Conservation (phyloP, 35 echinoderm and acorn worm genomes). For the Strongylocentrotus purpuratus region DNA sequence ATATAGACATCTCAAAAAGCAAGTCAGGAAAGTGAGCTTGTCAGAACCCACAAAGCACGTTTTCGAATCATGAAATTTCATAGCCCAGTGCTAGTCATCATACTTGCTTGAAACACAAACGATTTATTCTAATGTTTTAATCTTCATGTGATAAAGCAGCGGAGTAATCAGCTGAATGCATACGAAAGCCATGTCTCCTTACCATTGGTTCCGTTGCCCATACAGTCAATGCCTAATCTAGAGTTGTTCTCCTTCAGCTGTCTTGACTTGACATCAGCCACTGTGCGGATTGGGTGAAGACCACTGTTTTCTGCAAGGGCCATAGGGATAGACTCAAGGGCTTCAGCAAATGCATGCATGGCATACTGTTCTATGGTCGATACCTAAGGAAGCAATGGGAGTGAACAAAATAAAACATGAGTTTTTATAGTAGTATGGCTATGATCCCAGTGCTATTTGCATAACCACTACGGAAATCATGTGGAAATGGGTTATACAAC, state of each 20-base stretch:
- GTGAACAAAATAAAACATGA: not conserved
- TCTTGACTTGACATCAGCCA: conserved; percentile 92
- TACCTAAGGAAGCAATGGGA: conserved; percentile 52
- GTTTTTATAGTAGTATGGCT: too few species aligned
- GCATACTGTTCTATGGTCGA: conserved; percentile 99
- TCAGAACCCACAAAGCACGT: conserved; percentile 44
- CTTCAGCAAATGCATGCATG: conserved; percentile 92
- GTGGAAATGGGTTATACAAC: too few species aligned
- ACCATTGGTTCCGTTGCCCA: conserved; percentile 95
- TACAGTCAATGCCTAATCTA: conserved; percentile 95
- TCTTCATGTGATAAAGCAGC: not conserved
- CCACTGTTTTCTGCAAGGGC: conserved; percentile 98
- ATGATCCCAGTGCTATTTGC: too few species aligned
- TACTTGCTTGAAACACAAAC: not conserved
- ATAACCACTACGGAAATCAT: too few species aligned
- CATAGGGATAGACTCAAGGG: conserved; percentile 89
- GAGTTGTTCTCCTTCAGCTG: conserved; percentile 96
- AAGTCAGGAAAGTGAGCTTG: conserved; percentile 51
- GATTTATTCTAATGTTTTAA: not conserved
- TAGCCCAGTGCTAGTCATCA: conserved; percentile 53
- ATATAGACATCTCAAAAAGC: not conserved
- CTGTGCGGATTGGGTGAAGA: conserved; percentile 83
- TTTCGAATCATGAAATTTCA: conserved; percentile 34
- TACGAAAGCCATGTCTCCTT: not conserved
- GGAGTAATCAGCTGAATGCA: not conserved